Evolutionary conservation across 1,140 invertebrate species (phyloP), one percentile per base, ranked within the genome.

Genomic region (Drosophila repleta): DNA sequence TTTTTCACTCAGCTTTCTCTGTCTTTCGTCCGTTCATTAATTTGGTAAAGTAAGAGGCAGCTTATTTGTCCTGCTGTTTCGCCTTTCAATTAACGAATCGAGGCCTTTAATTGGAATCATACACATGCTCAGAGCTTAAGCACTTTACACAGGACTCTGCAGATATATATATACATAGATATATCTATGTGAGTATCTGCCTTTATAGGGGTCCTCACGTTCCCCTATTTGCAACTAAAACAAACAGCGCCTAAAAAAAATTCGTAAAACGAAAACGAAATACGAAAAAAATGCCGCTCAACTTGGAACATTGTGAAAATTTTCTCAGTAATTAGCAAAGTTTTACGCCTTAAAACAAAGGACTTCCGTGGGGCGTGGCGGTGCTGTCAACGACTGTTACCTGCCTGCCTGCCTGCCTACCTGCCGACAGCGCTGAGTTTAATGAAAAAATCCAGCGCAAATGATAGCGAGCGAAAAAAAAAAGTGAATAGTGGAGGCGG

Each of bases 261-360:
- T 24, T 20, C 43, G 41, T 11, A 10, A 24, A 37, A 29, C 46
- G 52, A 61, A 65, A 55, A 41, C 18, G 10, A 35, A 80, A 45
- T 41, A 71, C 62, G 70, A 24, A 15, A 57, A 55, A 69, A 78
- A 74, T 11, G 11, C 80, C 85, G 70, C 74, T 74, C 53, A 57
- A 58, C 64, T 57, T 75, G 69, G 63, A 70, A 74, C 72, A 76
- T 75, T 88, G 79, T 67, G 79, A 79, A 88, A 79, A 88, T 88
- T 69, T 88, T 88, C 83, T 76, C 83, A 79, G 83, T 88, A 88
- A 88, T 88, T 88, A 88, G 83, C 83, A 88, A 88, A 88, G 83
- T 88, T 88, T 79, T 88, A 56, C 76, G 76, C 79, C 83, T 74
- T 71, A 74, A 79, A 88, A 87, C 79, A 79, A 81, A 73, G 77